phyloP scores from a whole-genome alignment of 2,113 vertebrate genomes.

The Numenius arquata region DNA sequence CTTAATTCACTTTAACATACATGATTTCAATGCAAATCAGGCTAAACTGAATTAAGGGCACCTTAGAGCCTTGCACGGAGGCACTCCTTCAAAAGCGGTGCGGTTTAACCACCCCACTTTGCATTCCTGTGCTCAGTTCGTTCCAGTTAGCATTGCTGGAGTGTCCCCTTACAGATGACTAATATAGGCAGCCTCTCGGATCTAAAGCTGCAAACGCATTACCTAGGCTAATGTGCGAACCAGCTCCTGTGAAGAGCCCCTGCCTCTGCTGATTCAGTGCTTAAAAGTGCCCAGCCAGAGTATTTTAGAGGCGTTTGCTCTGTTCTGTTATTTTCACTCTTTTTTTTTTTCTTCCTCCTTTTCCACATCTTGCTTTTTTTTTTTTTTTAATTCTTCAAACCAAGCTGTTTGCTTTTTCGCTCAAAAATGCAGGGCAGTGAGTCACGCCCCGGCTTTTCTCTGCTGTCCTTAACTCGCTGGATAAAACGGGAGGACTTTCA shows the following conservation, averaged over 20 bases:
- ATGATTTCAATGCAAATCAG: slow-evolving; percentile 27
- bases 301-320: not conserved
- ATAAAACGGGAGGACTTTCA: not conserved
- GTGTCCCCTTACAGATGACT: slow-evolving; percentile 8
- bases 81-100: not conserved
- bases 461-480: not conserved
- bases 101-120: not conserved
- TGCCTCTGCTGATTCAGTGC: not conserved
- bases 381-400: not conserved
- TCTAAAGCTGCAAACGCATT: not conserved
- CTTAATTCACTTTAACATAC: slow-evolving; percentile 32
- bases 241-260: not conserved
- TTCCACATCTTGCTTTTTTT: not conserved
- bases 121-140: not conserved
- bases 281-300: not conserved
- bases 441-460: not conserved
- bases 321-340: no score
- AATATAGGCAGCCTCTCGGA: not conserved
- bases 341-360: not conserved
- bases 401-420: not conserved
- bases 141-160: not conserved
- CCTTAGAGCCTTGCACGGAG: not conserved
- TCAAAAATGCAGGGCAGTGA: not conserved
- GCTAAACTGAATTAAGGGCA: slow-evolving; percentile 42
- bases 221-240: not conserved